Evolutionary conservation across 2,797 vertebrate genomes (phyloP).

Genomic region (Acanthurus leucopareius): DNA sequence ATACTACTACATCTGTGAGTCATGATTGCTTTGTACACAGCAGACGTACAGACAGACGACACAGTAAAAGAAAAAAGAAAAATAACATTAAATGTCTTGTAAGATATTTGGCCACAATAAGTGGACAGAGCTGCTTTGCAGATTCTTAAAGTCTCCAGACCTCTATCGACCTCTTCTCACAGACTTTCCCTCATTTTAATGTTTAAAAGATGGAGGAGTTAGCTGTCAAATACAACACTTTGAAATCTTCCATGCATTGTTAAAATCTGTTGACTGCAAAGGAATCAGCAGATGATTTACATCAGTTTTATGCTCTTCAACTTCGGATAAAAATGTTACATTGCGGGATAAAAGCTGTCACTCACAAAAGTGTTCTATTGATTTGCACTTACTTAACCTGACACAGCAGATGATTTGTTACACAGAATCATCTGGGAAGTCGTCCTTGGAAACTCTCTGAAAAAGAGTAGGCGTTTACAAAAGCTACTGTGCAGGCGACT

Average conservation of each 20-base stretch:
- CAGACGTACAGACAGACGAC: background rate
- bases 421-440: no score
- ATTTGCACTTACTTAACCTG: no score
- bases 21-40: background rate
- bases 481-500: no score
- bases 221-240: background rate
- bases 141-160: no score
- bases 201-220: background rate
- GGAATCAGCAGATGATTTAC: background rate
- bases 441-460: no score
- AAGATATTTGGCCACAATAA: no score
- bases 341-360: background rate
- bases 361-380: no score
- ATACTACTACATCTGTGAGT: slow-evolving; percentile 99
- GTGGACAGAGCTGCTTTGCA: no score
- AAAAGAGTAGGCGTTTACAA: no score
- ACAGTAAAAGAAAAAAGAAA: background rate
- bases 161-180: no score
- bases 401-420: no score
- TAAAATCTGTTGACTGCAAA: background rate
- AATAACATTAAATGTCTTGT: no score
- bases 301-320: background rate
- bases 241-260: background rate
- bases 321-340: background rate
- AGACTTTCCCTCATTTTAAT: background rate